Base-by-base conservation (phyloP, 2,113 vertebrate species). In the Pseudolaguvia tuberculata region DNA sequence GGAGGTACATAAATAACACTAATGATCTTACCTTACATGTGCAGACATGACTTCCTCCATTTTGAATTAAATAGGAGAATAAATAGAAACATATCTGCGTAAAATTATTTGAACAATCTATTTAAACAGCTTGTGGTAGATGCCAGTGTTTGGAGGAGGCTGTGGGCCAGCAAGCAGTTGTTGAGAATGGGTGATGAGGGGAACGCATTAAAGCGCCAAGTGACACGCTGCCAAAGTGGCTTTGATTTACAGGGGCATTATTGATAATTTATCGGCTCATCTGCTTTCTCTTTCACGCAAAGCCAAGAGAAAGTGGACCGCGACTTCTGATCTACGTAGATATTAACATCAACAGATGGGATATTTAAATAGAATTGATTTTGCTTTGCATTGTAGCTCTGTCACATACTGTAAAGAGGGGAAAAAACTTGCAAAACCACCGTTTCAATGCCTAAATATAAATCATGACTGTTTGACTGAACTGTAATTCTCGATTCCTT, bases 241-340 rank as follows among this genome's bases (percentile, higher is more conserved):
- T 91, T 90, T 91, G 91, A 91, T 91, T 89, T 89, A 88, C 86
- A 84, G 86, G 86, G 87, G 86, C 84, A 83, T 85, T 90, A 92
- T 92, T 86, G 91, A 91, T 92, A 91, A 91, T 92, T 92, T 88
- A 91, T 91, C 85, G 88, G 86, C 89, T 92, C 91, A 91, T 92
- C 91, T 92, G 91, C 88, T 89, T 90, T 85, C 86, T 87, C 87
- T 82, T 84, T 84, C 78, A 68, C 77, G 23, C 78, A 81, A 83
- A 80, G 82, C 90, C 90, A 90, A 92, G 89, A 84, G 87, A 88
- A 88, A 88, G 82, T 81, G 71, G 88, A 90, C 85, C 84, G 79
- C 84, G 82, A 88, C 87, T 88, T 85, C 81, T 75, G 84, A 63
- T 79, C 82, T 85, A 84, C 78, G 87, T 83, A 86, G 85, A 79